phyloP scores from a whole-genome alignment of 1,140 invertebrate species.

The Copidosoma floridanum region DNA sequence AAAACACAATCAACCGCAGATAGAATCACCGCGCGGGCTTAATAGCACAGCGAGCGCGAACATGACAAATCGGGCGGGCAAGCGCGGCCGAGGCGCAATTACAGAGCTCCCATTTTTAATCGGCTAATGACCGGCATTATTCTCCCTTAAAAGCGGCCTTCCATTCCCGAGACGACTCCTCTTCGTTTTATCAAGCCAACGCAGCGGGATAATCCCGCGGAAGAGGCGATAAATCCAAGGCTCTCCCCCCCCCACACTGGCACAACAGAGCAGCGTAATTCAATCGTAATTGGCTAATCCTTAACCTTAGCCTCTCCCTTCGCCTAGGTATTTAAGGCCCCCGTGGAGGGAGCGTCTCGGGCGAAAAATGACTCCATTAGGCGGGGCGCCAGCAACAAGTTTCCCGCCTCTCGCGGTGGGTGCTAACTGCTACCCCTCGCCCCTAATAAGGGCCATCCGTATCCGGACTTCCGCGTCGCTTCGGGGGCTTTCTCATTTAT shows the following conservation, averaged over 20 bases:
- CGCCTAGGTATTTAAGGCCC: conserved; percentile 16
- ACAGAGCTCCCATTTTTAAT: conserved; percentile 11
- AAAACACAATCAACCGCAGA: too few relatives aligned
- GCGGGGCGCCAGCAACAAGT: conserved; percentile 46
- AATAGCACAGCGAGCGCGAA: too few relatives aligned
- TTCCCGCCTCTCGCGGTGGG: too few relatives aligned
- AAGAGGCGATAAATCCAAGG: conserved; percentile 47
- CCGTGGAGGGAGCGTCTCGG: too few relatives aligned
- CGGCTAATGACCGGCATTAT: conserved; percentile 6
- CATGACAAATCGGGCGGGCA: conserved; percentile 1
- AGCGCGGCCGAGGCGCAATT: background rate
- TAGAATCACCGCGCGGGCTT: too few relatives aligned
- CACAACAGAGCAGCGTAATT: conserved; percentile 46
- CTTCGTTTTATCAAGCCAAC: background rate
- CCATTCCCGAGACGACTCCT: background rate
- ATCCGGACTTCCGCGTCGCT: too few relatives aligned
- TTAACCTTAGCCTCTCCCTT: too few relatives aligned
- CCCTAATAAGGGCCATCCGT: conserved; percentile 53
- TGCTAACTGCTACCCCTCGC: conserved; percentile 44
- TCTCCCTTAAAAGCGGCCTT: conserved; percentile 1
- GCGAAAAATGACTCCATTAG: conserved; percentile 58
- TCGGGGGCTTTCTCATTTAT: conserved; percentile 10
- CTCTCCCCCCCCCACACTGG: too few relatives aligned
- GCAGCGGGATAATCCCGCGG: conserved; percentile 5
- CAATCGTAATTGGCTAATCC: conserved; percentile 58